A percentile compares a stretch with the other conserved stretches of the same genome.
Evolutionary conservation across 2,797 vertebrate species (phyloP).

Genomic region (Sebastiscus albofasciatus): DNA sequence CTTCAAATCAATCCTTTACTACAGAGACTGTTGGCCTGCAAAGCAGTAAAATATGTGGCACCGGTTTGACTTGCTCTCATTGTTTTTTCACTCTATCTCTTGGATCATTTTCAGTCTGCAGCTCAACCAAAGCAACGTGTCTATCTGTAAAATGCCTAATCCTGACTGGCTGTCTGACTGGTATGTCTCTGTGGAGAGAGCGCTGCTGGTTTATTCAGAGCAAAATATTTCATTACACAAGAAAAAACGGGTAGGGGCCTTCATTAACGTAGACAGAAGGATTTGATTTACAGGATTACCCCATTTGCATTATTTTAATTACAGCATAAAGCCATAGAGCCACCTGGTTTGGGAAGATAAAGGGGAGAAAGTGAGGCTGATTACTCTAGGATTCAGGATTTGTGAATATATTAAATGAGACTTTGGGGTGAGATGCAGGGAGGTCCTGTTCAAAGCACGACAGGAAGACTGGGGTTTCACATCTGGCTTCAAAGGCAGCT

Average conservation of each 20-base stretch:
- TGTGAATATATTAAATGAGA: conserved; percentile 57
- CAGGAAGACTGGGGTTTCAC: conserved; percentile 35
- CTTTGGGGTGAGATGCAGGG: conserved; percentile 40
- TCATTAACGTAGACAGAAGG: conserved; percentile 64
- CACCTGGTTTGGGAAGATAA: conserved; percentile 81
- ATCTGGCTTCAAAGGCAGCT: conserved; percentile 48
- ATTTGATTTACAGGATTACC: conserved; percentile 75
- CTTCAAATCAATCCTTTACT: background rate
- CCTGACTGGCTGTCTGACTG: conserved; percentile 29
- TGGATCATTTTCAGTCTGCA: conserved; percentile 56
- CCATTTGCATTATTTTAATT: conserved; percentile 85
- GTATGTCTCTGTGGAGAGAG: conserved; percentile 25
- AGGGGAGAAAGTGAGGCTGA: conserved; percentile 50
- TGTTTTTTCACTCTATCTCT: conserved; percentile 30
- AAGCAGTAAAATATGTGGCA: background rate
- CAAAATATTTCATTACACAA: conserved; percentile 62
- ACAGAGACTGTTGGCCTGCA: background rate
- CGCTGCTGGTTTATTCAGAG: conserved; percentile 40
- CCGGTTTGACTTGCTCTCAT: background rate
- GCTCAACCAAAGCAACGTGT: conserved; percentile 17
- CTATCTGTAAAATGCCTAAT: conserved; percentile 36
- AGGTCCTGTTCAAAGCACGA: conserved; percentile 42
- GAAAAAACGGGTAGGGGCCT: conserved; percentile 49
- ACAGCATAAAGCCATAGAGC: conserved; percentile 67
- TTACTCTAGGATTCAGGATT: conserved; percentile 50